Base-by-base conservation (phyloP, 37 sponge, comb jelly and placozoan genomes). In the Corticium candelabrum region DNA sequence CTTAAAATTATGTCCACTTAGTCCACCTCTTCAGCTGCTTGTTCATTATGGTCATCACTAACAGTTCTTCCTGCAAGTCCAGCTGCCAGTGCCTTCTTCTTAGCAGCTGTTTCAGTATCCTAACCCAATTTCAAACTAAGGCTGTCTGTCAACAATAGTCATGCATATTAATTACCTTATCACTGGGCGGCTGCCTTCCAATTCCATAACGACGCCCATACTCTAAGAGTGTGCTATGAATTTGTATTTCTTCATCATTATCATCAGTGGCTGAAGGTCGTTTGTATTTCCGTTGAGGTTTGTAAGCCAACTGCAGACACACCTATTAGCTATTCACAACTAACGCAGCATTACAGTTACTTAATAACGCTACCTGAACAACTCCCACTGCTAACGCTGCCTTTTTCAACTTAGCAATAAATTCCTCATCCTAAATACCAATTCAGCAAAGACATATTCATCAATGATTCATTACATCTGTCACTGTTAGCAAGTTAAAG, bases 151-250 rank as follows among this genome's bases (percentile, higher is more conserved):
- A n/a, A n/a, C n/a, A n/a, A n/a, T n/a, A n/a, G n/a, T n/a, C n/a
- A n/a, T n/a, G n/a, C n/a, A n/a, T n/a, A n/a, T n/a, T n/a, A n/a
- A n/a, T n/a, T n/a, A n/a, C n/a, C 62, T 50, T 50, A 21, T 50
- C 62, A 21, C 62, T 50, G 15, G 21, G 11, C 15, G 21, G 15
- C 21, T 50, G 62, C 62, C 62, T 50, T 50, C 62, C 62, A 11
- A 50, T 50, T 27, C 62, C 62, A 50, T 50, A 50, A 27, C 74
- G 33, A 27, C 90, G 77, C 35, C 93, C 93, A 80, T 93, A 93
- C 67, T 93, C 93, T 76, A 93, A 83, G 38, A 93, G 87, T 0
- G 93, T 93, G 40, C 85, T 81, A 74, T 83, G 82, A 37, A 93
- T 81, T 40, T 80, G 86, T 3, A 79, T 89, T 85, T 89, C 91